Evolutionary conservation across 2,113 vertebrate species (phyloP).

Genomic region (Onychostruthus taczanowskii): DNA sequence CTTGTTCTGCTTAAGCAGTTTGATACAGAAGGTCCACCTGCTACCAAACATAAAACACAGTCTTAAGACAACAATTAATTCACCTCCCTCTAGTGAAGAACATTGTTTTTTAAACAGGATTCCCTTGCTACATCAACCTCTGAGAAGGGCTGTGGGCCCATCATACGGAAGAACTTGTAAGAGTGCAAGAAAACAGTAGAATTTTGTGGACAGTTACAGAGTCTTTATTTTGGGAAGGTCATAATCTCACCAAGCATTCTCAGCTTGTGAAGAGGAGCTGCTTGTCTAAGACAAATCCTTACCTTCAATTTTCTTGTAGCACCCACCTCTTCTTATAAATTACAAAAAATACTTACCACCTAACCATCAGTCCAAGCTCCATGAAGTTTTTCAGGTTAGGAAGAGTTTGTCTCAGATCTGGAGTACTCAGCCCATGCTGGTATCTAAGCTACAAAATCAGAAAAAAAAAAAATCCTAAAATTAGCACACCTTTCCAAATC

Average conservation of each 20-base stretch:
- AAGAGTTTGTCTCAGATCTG: constrained; percentile 94
- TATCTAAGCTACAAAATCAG: constrained; percentile 86
- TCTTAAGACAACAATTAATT: background rate
- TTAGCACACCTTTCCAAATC: background rate
- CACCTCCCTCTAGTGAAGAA: background rate
- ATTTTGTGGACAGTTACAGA: background rate
- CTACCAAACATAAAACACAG: background rate
- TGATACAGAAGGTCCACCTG: background rate
- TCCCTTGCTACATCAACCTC: background rate
- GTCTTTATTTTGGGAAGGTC: background rate
- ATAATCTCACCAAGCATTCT: background rate
- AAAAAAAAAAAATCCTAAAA: background rate
- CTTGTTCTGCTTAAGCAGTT: background rate
- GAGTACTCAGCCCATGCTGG: constrained; percentile 93
- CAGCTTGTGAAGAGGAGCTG: background rate
- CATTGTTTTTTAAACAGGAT: background rate
- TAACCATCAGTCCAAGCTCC: constrained; percentile 92
- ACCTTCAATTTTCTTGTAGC: background rate
- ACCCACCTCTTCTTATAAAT: background rate
- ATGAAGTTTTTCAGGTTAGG: constrained; percentile 97
- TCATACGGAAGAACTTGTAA: background rate
- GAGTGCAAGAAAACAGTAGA: background rate
- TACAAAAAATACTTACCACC: constrained; percentile 82
- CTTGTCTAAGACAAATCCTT: background rate
- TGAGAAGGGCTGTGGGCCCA: background rate